These are phyloP conservation scores for Epinotia ramella DNA, from an alignment of 2,888 invertebrate genomes.

Conservation along the genomic window DNA sequence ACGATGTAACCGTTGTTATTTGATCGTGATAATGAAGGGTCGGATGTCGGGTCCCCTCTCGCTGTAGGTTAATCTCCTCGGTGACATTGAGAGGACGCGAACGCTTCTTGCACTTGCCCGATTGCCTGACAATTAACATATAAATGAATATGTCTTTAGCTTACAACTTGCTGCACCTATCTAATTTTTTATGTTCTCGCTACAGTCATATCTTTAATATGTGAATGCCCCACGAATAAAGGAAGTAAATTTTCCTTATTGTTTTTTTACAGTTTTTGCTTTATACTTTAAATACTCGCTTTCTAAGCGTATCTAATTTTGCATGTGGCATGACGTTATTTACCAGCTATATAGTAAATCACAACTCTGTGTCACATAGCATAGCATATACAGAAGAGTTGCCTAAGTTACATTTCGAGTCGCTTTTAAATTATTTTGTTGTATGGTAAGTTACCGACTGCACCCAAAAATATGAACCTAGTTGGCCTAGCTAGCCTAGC, in stretches of 20 bases:
- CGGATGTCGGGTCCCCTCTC: conserved; percentile 56
- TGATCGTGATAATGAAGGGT: conserved; percentile 49
- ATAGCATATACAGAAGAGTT: neutral
- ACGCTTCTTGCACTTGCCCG: conserved; percentile 58
- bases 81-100: conserved; percentile 63
- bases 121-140: conserved; percentile 60
- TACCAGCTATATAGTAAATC: neutral
- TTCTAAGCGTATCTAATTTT: neutral
- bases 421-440: neutral
- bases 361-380: neutral
- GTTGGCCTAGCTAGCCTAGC: neutral
- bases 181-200: neutral
- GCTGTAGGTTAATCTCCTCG: conserved; percentile 61
- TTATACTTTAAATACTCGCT: neutral
- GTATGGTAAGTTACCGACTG: neutral
- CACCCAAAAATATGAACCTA: neutral
- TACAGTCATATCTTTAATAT: neutral
- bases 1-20: neutral
- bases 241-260: neutral
- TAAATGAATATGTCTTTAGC: conserved; percentile 58
- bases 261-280: neutral
- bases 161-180: neutral
- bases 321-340: neutral
- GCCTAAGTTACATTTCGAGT: neutral
- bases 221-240: neutral